Evolutionary conservation across 2,113 vertebrate species (phyloP).

Genomic region (Heliornis fulica): DNA sequence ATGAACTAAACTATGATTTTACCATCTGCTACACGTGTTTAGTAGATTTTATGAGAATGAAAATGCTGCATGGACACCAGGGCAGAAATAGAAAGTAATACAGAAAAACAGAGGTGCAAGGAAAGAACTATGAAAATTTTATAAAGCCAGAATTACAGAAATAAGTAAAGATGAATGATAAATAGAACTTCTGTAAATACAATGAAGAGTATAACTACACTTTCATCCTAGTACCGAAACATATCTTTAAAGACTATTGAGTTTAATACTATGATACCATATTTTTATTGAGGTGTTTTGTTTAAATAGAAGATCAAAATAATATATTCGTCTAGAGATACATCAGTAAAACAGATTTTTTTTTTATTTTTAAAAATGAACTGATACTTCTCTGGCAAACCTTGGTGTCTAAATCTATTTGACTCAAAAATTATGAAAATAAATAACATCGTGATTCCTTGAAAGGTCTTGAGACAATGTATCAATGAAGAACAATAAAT

Average conservation of each 20-base stretch:
- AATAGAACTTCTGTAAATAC: not conserved
- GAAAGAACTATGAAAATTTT: not conserved
- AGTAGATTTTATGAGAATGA: not conserved
- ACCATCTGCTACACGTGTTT: not conserved
- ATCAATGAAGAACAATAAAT: not conserved
- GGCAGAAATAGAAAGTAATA: not conserved
- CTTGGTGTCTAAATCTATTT: not conserved
- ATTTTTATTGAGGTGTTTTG: not conserved
- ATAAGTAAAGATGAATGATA: not conserved
- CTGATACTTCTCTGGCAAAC: not conserved
- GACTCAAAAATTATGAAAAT: not conserved
- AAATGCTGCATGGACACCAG: not conserved
- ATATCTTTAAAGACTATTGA: not conserved
- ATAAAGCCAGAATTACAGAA: not conserved
- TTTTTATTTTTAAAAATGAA: not conserved
- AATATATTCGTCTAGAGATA: not conserved
- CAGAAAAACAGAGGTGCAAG: not conserved
- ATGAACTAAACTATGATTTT: not conserved
- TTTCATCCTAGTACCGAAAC: not conserved
- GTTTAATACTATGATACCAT: accelerated
- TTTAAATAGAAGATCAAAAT: not conserved
- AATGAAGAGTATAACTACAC: not conserved
- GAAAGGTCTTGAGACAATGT: not conserved
- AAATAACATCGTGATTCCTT: not conserved
- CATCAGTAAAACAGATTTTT: not conserved